Conservation (phyloP, 92 coral and sea anemone genomes). For the Meandrina meandrites region DNA sequence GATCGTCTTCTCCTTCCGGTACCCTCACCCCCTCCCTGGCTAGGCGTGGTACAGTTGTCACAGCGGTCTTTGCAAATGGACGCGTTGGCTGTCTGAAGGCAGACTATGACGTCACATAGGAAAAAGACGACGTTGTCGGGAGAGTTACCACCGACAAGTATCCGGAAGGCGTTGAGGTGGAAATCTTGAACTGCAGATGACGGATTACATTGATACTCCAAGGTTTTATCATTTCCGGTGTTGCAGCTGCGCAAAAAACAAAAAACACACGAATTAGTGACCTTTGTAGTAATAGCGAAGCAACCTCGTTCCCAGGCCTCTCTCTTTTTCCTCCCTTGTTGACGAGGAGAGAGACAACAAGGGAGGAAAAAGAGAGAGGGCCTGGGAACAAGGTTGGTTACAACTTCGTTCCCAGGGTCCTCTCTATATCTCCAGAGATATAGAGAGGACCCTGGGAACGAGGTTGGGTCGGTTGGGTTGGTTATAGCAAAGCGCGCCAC, state of each 20-base stretch:
- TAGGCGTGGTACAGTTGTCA: neutral
- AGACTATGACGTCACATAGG: conserved; percentile 9
- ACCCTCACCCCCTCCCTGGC: neutral
- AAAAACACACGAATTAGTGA: neutral
- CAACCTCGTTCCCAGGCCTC: no score
- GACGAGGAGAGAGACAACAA: no score
- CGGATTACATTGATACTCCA: neutral
- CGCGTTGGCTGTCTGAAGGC: neutral
- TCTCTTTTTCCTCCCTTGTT: no score
- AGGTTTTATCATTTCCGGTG: neutral
- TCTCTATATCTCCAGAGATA: no score
- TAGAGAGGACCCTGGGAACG: no score
- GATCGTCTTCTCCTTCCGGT: neutral
- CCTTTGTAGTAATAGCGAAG: neutral
- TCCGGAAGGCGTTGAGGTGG: neutral
- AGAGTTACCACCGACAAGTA: neutral
- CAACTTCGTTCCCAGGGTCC: no score
- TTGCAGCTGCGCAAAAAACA: neutral
- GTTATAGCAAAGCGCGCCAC: no score
- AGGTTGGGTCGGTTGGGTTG: no score
- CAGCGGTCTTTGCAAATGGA: conserved; percentile 19
- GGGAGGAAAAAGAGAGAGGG: no score
- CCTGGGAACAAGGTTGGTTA: no score
- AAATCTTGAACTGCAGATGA: neutral
- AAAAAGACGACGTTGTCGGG: neutral